A percentile compares a stretch with the other conserved stretches of the same genome.
Conservation (phyloP, 2,888 invertebrate species). For the Brachypalpus laphriformis region DNA sequence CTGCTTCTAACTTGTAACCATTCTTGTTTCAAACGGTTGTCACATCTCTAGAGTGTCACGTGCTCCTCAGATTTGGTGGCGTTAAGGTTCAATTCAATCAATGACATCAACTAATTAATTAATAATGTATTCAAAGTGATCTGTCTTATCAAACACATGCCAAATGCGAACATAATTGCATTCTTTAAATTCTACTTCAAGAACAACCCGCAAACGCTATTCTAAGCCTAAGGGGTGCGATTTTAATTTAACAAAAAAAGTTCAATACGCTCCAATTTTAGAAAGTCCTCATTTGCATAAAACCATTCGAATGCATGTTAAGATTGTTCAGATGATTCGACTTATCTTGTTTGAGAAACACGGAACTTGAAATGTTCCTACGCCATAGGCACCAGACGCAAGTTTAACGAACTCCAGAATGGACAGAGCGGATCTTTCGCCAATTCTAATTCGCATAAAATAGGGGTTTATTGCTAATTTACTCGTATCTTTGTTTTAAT, state of each 20-base stretch:
- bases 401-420: not conserved
- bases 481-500: not conserved
- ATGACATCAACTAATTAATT: not conserved
- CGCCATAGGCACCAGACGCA: not conserved
- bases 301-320: not conserved
- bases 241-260: not conserved
- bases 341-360: no score
- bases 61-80: not conserved
- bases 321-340: no score
- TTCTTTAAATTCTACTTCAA: not conserved
- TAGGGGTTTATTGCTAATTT: not conserved
- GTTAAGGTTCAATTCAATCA: not conserved
- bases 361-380: not conserved
- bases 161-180: not conserved
- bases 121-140: not conserved
- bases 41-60: not conserved
- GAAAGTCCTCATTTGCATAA: slow-evolving; percentile 9
- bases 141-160: not conserved
- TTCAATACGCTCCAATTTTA: not conserved
- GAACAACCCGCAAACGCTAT: not conserved
- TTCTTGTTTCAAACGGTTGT: not conserved
- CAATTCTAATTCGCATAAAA: not conserved
- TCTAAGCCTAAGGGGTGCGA: not conserved
- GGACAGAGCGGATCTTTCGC: not conserved
- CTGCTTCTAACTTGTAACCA: not conserved